Percentiles rank a stretch among this genome's conserved stretches.
Conservation (phyloP, 2,797 vertebrate genomes). For the Gephyroberyx darwinii region DNA sequence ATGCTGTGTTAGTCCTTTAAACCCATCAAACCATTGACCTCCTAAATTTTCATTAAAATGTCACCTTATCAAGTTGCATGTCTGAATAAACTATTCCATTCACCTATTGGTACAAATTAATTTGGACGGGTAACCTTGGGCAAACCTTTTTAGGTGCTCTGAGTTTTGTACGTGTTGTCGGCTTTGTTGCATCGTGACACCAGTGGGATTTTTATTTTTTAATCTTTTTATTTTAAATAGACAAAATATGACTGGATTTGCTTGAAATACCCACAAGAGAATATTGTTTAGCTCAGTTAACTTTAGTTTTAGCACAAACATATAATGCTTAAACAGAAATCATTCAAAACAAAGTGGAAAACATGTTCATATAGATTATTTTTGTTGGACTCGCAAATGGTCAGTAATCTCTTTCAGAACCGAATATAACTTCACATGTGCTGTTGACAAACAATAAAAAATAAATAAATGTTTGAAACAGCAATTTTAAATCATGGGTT, state of each 20-base stretch:
- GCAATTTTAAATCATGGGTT: no score
- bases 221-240: no score
- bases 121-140: no score
- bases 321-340: conserved; percentile 21
- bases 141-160: no score
- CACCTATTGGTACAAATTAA: background rate
- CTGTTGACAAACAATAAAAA: no score
- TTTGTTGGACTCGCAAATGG: background rate
- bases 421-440: no score
- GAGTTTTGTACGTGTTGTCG: background rate
- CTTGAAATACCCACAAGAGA: conserved; percentile 4
- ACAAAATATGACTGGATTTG: background rate
- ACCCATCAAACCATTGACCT: no score
- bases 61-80: background rate
- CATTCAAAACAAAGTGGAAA: no score
- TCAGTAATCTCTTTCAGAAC: background rate
- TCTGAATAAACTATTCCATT: background rate
- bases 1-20: no score
- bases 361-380: background rate
- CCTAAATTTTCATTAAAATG: no score
- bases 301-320: conserved; percentile 33
- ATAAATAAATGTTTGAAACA: no score
- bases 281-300: conserved; percentile 4
- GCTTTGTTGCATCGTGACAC: background rate
- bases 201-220: conserved; percentile 1